Conservation (phyloP, 2,113 vertebrate genomes). For the Regulus satrapa region DNA sequence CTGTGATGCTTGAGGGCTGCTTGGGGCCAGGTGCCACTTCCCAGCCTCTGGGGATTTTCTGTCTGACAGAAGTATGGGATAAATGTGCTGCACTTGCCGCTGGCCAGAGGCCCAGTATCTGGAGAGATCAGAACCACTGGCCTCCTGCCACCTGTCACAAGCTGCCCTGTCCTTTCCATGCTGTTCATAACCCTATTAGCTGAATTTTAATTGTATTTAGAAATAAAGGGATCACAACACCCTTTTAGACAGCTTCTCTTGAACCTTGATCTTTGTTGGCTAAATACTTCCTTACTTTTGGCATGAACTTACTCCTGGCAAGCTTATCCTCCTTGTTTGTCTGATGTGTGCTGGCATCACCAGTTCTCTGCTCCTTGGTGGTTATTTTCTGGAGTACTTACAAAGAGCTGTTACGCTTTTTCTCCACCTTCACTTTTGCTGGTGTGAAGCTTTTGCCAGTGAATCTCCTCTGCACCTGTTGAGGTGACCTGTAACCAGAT, state of each 20-base stretch:
- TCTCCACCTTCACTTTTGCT: background rate
- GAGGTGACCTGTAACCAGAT: background rate
- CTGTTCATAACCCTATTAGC: background rate
- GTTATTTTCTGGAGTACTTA: background rate
- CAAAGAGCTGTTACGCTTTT: background rate
- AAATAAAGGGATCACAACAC: background rate
- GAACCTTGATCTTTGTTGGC: background rate
- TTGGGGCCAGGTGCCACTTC: background rate
- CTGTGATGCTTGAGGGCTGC: background rate
- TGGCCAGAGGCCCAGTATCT: background rate
- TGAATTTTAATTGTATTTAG: background rate
- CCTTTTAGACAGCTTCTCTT: background rate
- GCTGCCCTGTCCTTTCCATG: background rate
- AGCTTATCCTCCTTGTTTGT: background rate
- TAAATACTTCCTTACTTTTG: background rate
- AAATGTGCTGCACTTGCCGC: background rate
- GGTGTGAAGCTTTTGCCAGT: background rate
- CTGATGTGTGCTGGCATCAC: slow-evolving; percentile 19
- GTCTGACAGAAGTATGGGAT: fast-evolving
- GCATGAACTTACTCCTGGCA: background rate
- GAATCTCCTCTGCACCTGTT: background rate
- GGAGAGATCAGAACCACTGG: background rate
- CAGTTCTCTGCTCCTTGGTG: background rate
- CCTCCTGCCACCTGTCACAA: background rate
- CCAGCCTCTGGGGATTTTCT: background rate